Base-by-base conservation (phyloP, 2,888 invertebrate genomes). In the Leptopterna dolabrata region DNA sequence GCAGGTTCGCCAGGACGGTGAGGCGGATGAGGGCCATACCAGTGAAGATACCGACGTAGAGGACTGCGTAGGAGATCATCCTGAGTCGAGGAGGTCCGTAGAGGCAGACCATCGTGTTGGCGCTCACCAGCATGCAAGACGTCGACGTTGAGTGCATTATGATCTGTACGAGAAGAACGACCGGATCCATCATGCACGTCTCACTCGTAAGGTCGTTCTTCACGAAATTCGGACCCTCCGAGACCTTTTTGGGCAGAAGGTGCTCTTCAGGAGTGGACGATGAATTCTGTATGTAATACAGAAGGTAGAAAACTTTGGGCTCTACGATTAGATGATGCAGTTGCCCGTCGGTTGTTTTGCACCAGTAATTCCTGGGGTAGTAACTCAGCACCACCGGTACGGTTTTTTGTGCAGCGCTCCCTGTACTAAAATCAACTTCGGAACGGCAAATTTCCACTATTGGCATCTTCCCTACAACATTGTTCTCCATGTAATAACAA, bases 11-110 rank as follows among this genome's bases (percentile, higher is more conserved):
- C 24, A 63, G 6, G 3, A 63, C 24, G 9, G 63, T 41, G 1
- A 78, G 3, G 6, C 78, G 78, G 19, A 41, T 27, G 24, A 78
- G 13, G 19, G 16, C 14, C 43, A 45, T 27, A 7, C 78, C 78
- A 14, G 45, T 1, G 45, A 45, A 78, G 27, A 43, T 13, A 7
- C 43, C 78, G 27, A 41, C 78, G 27, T 29, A 78, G 24, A 45
- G 78, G 1, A 78, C 41, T 43, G 78, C 78, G 13, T 24, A 78
- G 0, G 78, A 78, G 14, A 78, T 78, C 78, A 78, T 78, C 19
- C 78, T 41, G 9, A 78, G 27, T n/a, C 78, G 43, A 27, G 78
- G 78, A 78, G 78, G 78, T 14, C 43, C 78, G 78, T 78, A 43
- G 1, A 78, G 41, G 45, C 78, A 78, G 24, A n/a, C 27, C 13